phyloP scores from a whole-genome alignment of 2,797 vertebrate species.

The Rhyacichthys aspro region DNA sequence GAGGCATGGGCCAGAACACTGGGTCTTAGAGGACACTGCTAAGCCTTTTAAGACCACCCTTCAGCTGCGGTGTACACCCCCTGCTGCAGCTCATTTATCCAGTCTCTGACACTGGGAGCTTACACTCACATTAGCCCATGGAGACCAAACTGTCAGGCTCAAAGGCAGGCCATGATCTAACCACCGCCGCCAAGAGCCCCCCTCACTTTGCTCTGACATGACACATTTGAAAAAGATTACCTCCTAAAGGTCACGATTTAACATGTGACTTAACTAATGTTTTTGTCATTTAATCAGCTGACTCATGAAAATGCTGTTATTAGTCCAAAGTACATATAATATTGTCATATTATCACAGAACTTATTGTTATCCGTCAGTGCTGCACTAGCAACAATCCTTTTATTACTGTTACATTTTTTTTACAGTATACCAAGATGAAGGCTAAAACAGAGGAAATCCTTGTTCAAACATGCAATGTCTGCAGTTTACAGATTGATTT shows the following conservation, averaged over 20 bases:
- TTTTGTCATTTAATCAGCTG: too few species aligned
- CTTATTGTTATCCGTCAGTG: constrained; percentile 29
- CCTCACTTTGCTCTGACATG: too few species aligned
- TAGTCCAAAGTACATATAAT: too few species aligned
- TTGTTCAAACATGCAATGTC: neutral
- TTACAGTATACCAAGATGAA: neutral
- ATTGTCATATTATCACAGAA: neutral
- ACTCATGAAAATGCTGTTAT: too few species aligned
- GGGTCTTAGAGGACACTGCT: constrained; percentile 59
- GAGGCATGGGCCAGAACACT: constrained; percentile 70
- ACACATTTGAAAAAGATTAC: too few species aligned
- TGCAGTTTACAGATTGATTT: constrained; percentile 8
- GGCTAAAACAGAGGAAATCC: neutral
- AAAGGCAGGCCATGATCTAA: constrained; percentile 50
- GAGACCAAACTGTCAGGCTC: constrained; percentile 52
- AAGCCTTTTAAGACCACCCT: constrained; percentile 67
- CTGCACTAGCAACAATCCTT: too few species aligned
- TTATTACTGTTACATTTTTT: neutral
- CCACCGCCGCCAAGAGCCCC: too few species aligned
- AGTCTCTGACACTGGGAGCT: constrained; percentile 53
- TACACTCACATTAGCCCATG: constrained; percentile 57
- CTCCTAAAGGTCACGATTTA: too few species aligned
- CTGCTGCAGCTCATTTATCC: constrained; percentile 49
- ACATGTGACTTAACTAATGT: too few species aligned
- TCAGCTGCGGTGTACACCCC: constrained; percentile 31